Evolutionary conservation across 2,797 vertebrate species (phyloP).

Genomic region (Sebastes trivittatus): DNA sequence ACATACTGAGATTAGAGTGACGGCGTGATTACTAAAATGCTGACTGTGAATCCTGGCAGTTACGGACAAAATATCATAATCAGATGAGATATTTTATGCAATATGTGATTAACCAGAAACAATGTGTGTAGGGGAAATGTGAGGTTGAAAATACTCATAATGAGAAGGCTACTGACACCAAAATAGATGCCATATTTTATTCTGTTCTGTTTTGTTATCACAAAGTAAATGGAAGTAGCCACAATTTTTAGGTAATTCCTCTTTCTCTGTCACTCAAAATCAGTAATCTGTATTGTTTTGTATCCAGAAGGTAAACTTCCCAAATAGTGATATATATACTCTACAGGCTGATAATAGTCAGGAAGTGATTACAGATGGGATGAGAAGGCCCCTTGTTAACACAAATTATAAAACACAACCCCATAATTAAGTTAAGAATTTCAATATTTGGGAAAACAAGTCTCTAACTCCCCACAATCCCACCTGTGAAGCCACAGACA

Average conservation of each 20-base stretch:
- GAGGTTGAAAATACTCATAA: not conserved
- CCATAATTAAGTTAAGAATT: constrained; percentile 71
- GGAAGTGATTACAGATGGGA: constrained; percentile 60
- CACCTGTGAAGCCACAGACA: constrained; percentile 23
- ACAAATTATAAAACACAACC: constrained; percentile 67
- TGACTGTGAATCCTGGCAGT: not conserved
- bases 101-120: constrained; percentile 7
- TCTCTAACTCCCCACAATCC: constrained; percentile 29
- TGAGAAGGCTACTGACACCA: not conserved
- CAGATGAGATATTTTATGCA: constrained; percentile 1
- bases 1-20: constrained; percentile 23
- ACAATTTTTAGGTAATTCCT: constrained; percentile 14
- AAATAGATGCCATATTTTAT: not conserved
- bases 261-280: constrained; percentile 28
- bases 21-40: not conserved
- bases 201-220: not conserved
- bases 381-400: constrained; percentile 62
- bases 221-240: not conserved
- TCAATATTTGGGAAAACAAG: constrained; percentile 66
- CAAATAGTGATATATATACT: constrained; percentile 35
- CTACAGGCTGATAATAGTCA: constrained; percentile 53
- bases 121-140: not conserved
- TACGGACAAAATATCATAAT: not conserved
- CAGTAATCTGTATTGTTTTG: constrained; percentile 47
- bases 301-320: constrained; percentile 51